Base-by-base conservation (phyloP, 2,113 vertebrate genomes). In the Garra rufa region DNA sequence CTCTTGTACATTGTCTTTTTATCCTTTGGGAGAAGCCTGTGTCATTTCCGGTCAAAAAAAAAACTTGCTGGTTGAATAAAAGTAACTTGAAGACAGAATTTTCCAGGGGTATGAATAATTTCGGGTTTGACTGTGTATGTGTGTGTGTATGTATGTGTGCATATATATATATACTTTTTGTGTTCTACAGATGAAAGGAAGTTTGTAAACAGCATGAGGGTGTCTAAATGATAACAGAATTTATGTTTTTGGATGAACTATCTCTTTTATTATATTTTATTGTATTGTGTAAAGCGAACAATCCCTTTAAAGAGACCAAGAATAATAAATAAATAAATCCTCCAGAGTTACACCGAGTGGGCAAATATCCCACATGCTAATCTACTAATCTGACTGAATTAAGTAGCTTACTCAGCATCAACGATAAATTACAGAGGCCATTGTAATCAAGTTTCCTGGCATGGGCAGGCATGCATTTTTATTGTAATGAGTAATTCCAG, bases 361-460 rank as follows among this genome's bases (percentile, higher is more conserved):
- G 38, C 17, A 65, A 79, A 71, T 52, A 15, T 76, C 24, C 41
- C 57, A 87, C 43, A 76, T 89, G 89, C 89, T 90, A 84, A 89
- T 85, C 87, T 87, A 65, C 76, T 90, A 80, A 91, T 76, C 67
- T 81, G 76, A 70, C 71, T 82, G 79, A 88, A 88, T 85, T 50
- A 9, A 86, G 86, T 48, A 85, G 70, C 79, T 91, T 87, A 84
- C 73, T 87, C 61, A 50, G 48, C 76, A 82, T 89, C 75, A 61
- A 83, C 44, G 80, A 85, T 74, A 87, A 85, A 89, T 24, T 83
- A 85, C 83, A 85, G 52, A 84, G 57, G 19, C 34, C 71, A 69
- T 87, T 81, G 30, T 88, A 81, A 89, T 81, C 87, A 89, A 86
- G 79, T 90, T 92, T 93, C 89, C 87, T 92, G 89, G 89, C 88